Percentiles rank a stretch among this genome's conserved stretches.
phyloP scores from a whole-genome alignment of 2,797 vertebrate genomes.

The Pipistrellus kuhlii region DNA sequence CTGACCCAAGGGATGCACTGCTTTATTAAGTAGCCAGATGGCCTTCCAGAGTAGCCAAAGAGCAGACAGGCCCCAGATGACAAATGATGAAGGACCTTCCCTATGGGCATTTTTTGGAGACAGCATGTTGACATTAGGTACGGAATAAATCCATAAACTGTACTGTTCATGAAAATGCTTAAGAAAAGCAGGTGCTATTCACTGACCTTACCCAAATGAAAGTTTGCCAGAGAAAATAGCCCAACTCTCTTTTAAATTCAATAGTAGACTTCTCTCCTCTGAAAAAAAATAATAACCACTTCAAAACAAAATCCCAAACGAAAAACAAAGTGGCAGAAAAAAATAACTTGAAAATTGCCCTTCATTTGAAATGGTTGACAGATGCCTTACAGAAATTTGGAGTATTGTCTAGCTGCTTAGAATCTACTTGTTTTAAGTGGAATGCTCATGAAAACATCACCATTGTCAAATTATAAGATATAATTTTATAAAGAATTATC shows the following conservation, averaged over 20 bases:
- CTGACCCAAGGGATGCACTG: conserved; percentile 49
- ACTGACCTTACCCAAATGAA: conserved; percentile 64
- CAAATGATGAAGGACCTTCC: conserved; percentile 72
- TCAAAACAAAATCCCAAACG: conserved; percentile 54
- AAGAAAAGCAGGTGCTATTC: conserved; percentile 70
- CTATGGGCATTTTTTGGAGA: conserved; percentile 72
- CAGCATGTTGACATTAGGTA: conserved; percentile 80
- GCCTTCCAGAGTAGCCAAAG: conserved; percentile 76
- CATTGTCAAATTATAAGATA: background rate
- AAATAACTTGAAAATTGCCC: conserved; percentile 37
- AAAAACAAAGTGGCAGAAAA: background rate
- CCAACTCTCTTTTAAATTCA: conserved; percentile 52
- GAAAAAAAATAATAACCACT: background rate
- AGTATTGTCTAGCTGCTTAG: conserved; percentile 4
- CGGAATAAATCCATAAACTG: conserved; percentile 73
- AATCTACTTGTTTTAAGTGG: conserved; percentile 43
- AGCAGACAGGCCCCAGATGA: conserved; percentile 79
- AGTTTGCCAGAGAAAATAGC: conserved; percentile 66
- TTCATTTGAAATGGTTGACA: conserved; percentile 68
- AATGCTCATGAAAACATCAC: background rate
- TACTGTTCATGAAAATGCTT: conserved; percentile 71
- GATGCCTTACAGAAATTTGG: conserved; percentile 52
- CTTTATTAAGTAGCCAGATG: conserved; percentile 82
- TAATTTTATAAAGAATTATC: background rate
- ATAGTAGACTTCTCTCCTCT: background rate